These are phyloP conservation scores for Piscicola geometra DNA, from an alignment of 2,888 invertebrate species.

Conservation along the genomic window DNA sequence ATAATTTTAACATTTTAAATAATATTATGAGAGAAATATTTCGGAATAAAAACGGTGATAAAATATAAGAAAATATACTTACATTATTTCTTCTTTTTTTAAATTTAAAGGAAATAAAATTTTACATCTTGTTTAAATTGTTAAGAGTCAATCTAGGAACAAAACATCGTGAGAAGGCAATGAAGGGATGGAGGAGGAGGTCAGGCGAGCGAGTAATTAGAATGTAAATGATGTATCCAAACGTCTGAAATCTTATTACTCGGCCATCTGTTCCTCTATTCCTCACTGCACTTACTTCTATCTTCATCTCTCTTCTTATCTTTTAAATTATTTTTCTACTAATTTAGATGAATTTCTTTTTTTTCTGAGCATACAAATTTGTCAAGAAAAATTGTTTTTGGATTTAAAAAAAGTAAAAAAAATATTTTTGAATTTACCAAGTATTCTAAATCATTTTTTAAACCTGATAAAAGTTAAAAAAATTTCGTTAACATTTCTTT, in stretches of 20 bases:
- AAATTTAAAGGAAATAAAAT: neutral
- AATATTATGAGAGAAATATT: too few relatives aligned
- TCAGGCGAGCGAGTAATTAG: slow-evolving; percentile 31
- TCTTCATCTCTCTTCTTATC: too few relatives aligned
- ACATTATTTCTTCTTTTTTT: neutral
- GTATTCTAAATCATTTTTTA: too few relatives aligned
- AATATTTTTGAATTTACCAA: too few relatives aligned
- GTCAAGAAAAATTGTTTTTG: too few relatives aligned
- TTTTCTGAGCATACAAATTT: too few relatives aligned
- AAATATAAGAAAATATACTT: neutral
- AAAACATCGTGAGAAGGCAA: neutral
- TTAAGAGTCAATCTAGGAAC: neutral
- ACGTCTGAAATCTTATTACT: slow-evolving; percentile 31
- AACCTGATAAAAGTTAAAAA: too few relatives aligned
- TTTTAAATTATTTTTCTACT: too few relatives aligned
- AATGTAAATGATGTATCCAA: slow-evolving; percentile 34
- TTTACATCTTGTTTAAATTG: neutral
- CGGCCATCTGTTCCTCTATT: slow-evolving; percentile 23
- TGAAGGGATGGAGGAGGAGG: slow-evolving; percentile 15
- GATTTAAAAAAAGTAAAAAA: too few relatives aligned
- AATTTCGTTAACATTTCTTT: too few relatives aligned
- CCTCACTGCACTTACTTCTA: neutral
- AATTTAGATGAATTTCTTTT: too few relatives aligned
- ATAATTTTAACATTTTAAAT: too few relatives aligned
- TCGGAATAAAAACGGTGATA: neutral